Base-by-base conservation (phyloP, 2,797 vertebrate species). In the Enteromius unitaeniatus region DNA sequence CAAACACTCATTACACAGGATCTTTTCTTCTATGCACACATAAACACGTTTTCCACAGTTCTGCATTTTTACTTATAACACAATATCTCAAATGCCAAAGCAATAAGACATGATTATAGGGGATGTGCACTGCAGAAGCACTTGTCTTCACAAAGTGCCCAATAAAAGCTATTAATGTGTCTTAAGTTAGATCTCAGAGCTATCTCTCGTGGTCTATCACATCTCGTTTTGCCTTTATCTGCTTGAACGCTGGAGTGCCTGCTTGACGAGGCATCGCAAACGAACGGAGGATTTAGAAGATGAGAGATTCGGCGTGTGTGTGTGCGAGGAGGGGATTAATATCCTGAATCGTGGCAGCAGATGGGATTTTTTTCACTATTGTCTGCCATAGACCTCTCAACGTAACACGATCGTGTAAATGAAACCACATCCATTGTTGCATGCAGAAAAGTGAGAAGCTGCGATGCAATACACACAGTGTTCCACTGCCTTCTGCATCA, bases 241-340 rank as follows among this genome's bases (percentile, higher is more conserved):
- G 49, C 51, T 58, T 40, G 45, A 65, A 74, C 17, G 42, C 81
- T 19, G 51, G 26, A 70, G 55, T 81, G 73, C 34, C 78, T 73
- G 68, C 47, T 77, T 53, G 23, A 47, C 53, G 40, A 58, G 81
- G 81, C 85, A 58, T 86, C 64, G 55, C 45, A 21, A 70, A 78
- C 78, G 49, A 83, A 83, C 49, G 45, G 70, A 75, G 88, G 87
- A 85, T 90, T 91, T 88, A 85, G 55, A 15, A 34, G 82, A 86
- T 88, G 79, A 76, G 34, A 84, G 79, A 88, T 37, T 83, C 79
- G 76, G 60, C 88, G 23, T 67, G 76, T 78, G 82, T 23, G 37
- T 42, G 13, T 60, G n/a, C 11, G 8, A 47, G 34, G 73, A 75
- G 42, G 42, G 89, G 91, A 90, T 91, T 90, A 88, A 91, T 86